phyloP scores from a whole-genome alignment of 2,888 invertebrate species.

The Siphlonurus alternatus region DNA sequence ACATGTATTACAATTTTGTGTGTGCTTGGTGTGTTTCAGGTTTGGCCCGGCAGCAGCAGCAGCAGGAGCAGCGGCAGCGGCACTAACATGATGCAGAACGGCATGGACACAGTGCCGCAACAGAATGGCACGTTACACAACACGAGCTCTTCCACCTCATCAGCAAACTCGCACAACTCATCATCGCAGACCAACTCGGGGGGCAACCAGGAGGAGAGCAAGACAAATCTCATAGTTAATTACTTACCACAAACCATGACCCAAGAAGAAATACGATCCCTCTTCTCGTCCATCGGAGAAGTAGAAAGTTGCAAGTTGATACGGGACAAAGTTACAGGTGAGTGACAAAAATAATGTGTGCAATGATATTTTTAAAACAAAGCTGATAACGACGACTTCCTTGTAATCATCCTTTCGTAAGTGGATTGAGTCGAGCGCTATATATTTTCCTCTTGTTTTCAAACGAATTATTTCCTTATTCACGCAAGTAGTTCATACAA shows the following conservation, averaged over 20 bases:
- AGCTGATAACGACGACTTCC: too few relatives aligned
- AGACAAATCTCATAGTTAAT: constrained; percentile 98
- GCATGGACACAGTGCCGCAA: constrained; percentile 63
- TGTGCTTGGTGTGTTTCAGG: constrained; percentile 12
- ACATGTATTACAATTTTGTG: background rate
- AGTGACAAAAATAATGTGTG: constrained; percentile 17
- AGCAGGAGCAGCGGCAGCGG: background rate
- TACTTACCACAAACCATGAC: constrained; percentile 99
- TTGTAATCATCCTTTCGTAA: too few relatives aligned
- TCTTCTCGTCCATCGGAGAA: constrained; percentile 97
- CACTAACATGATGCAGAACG: constrained; percentile 60
- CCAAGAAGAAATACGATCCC: constrained; percentile 93
- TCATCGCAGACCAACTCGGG: constrained; percentile 26
- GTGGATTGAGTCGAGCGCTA: too few relatives aligned
- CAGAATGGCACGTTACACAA: constrained; percentile 49
- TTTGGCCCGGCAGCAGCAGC: constrained; percentile 12
- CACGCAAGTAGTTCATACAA: too few relatives aligned
- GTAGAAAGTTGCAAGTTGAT: constrained; percentile 99
- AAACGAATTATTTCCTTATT: too few relatives aligned
- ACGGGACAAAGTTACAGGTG: constrained; percentile 92
- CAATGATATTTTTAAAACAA: too few relatives aligned
- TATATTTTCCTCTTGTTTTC: too few relatives aligned
- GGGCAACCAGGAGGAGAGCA: constrained; percentile 72
- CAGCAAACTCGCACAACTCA: constrained; percentile 23
- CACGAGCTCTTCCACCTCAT: constrained; percentile 21